Evolutionary conservation across 2,888 invertebrate genomes (phyloP), one percentile per base, ranked within the genome.

Genomic region (Sinotaia quadrata): DNA sequence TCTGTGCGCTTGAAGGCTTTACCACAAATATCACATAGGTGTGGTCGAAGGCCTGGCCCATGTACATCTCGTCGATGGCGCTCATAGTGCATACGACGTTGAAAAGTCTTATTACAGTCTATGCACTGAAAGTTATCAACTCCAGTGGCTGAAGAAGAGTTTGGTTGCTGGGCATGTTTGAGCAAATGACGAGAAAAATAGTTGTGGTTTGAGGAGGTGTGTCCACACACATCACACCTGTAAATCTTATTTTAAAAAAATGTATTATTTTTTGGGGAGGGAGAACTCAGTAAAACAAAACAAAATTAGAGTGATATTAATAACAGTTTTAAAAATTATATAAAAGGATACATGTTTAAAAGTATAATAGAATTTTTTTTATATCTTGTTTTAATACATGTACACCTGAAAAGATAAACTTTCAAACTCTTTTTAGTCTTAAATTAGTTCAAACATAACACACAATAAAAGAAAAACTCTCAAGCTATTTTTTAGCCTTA

Each of bases 1-100:
- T 91, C 91, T 5, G 88, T 87, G 51, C 90, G 85, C 75, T 91
- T 91, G 76, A 91, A 91, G 8, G 89, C 88, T 75, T 89, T 89
- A 4, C 90, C 90, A 79, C 91, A 91, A 0, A 88, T 75, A 61
- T 90, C 90, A 85, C 91, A 91, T 36, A 90, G 87, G 69, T 89
- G 89, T 0, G 90, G 90, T n/a, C 90, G 81, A 41, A 85, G 83
- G 70, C 89, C 87, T n/a, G 85, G 87, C 21, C 79, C 77, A 75
- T 91, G 91, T 8, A 90, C 90, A 73, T 89, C 89, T 52, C 88
- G 88, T 4, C 84, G 78, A 70, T 89, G 89, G 2, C 89, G 76
- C 5, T 84, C 73, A 62, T 81, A 85, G 66, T 88, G 88, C 61
- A 87, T 88, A 65, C 88, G 87, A 7, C 87, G 80, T 56, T 77